Evolutionary conservation across 2,113 vertebrate genomes (phyloP), one percentile per base, ranked within the genome.

Genomic region (Ia io): DNA sequence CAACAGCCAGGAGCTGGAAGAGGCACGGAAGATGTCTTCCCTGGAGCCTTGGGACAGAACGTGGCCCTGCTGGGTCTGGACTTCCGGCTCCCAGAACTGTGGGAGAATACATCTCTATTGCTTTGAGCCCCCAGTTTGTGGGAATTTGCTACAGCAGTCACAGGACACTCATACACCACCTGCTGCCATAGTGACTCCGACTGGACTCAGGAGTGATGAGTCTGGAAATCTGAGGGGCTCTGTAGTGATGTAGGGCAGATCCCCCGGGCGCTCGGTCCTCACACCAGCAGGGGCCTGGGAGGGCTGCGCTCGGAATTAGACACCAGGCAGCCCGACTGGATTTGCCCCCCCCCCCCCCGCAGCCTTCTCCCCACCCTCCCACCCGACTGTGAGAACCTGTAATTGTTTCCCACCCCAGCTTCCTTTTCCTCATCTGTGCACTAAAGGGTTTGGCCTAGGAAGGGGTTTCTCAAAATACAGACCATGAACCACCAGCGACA

Each of bases 401-500:
- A 37, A 37, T 2, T 3, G 51, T 16, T 12, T 8, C n/a, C 37
- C 56, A 4, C 37, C 59, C 22, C 2, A 18, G 32, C 56, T 42
- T 40, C 30, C 25, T 59, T 73, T 44, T 25, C 47, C 47, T 80
- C 47, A 17, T 12, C 2, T 80, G 11, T 11, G 16, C 56, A 56
- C 61, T 12, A 10, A 53, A 80, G 83, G 6, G 1, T 25, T 44
- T 17, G 78, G 11, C 71, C 56, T 20, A 23, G 53, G 18, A 70
- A 61, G 40, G 3, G 9, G 17, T 11, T 44, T 28, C 56, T 32
- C 9, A 25, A 2, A 35, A 25, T 8, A 12, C 2, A 16, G 12
- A 20, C 23, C 67, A 2, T 0, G 53, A 14, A 10, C 9, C 6
- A 7, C 10, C 25, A 9, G 61, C 0, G 0, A 44, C 1, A 4